These are phyloP conservation scores for Lasaia peninsularis DNA, from an alignment of 1,140 invertebrate species.

Conservation along the genomic window DNA sequence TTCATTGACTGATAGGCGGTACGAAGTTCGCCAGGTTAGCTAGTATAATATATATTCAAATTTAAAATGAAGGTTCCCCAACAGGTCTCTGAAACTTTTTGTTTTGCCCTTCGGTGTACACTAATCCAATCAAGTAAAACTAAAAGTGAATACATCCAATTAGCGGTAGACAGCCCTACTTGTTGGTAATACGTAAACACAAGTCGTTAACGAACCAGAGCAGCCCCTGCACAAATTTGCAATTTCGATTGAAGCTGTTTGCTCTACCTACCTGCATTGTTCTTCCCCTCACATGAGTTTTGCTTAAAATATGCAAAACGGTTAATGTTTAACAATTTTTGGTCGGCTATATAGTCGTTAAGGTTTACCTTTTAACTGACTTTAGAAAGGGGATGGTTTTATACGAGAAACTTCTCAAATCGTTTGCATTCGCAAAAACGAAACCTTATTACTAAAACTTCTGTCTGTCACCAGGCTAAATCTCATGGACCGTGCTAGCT, in stretches of 20 bases:
- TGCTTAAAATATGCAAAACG: conserved; percentile 30
- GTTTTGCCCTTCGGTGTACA: conserved; percentile 19
- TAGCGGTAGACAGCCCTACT: conserved; percentile 63
- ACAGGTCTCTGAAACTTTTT: no score
- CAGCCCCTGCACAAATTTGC: conserved; percentile 74
- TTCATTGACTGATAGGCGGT: no score
- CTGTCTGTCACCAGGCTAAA: no score
- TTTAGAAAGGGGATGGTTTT: not conserved
- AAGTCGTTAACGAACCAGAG: conserved; percentile 69
- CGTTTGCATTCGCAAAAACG: no score
- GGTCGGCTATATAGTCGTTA: not conserved
- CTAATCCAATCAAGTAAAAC: conserved; percentile 39
- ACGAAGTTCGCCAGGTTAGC: no score
- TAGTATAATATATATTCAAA: no score
- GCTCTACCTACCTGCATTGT: conserved; percentile 43
- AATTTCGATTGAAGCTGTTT: conserved; percentile 72
- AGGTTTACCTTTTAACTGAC: not conserved
- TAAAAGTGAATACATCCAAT: conserved; percentile 60
- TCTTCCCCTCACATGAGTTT: conserved; percentile 24
- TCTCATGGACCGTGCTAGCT: no score
- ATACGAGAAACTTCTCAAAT: no score
- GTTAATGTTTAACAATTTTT: conserved; percentile 9
- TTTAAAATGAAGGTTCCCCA: no score
- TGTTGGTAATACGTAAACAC: conserved; percentile 67
- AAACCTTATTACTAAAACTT: no score